Percentiles rank a stretch among this genome's conserved stretches.
These are phyloP conservation scores for Drosophila subobscura DNA, from an alignment of 1,140 invertebrate species.

Conservation along the genomic window DNA sequence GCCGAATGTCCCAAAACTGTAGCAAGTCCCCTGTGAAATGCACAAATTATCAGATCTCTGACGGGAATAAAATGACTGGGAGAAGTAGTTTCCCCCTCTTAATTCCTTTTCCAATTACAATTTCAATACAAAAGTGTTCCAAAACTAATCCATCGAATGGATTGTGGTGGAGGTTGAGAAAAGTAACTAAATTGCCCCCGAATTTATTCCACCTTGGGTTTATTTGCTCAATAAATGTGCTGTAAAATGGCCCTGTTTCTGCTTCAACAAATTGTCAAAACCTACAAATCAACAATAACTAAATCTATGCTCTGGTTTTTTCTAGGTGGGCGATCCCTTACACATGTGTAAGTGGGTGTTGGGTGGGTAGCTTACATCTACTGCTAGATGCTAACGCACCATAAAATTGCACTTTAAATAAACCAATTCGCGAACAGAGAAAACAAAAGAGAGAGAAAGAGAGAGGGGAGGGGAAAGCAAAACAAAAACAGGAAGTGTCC, in stretches of 20 bases:
- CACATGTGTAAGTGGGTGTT: background rate
- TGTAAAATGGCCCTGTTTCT: constrained; percentile 64
- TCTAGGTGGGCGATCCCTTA: constrained; percentile 1
- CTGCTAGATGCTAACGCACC: constrained; percentile 66
- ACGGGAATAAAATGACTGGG: background rate
- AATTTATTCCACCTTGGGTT: no score
- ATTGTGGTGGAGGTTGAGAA: no score
- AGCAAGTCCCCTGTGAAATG: constrained; percentile 45
- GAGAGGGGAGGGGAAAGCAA: constrained; percentile 8
- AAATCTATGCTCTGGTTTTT: constrained; percentile 34
- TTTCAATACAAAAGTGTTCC: no score
- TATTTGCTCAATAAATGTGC: constrained; percentile 58
- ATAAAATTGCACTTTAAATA: constrained; percentile 74
- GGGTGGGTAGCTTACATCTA: constrained; percentile 14
- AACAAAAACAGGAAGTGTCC: constrained; percentile 64
- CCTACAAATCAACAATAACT: constrained; percentile 66
- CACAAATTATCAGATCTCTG: constrained; percentile 61
- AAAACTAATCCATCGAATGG: no score
- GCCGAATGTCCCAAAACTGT: constrained; percentile 46
- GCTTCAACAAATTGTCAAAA: constrained; percentile 70
- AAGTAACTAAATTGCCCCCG: no score
- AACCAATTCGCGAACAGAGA: constrained; percentile 46
- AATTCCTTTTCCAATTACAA: constrained; percentile 71
- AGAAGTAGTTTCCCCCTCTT: constrained; percentile 12
- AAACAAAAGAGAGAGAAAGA: constrained; percentile 47